Evolutionary conservation across 2,888 invertebrate genomes (phyloP).

Genomic region (Erebia epiphron): DNA sequence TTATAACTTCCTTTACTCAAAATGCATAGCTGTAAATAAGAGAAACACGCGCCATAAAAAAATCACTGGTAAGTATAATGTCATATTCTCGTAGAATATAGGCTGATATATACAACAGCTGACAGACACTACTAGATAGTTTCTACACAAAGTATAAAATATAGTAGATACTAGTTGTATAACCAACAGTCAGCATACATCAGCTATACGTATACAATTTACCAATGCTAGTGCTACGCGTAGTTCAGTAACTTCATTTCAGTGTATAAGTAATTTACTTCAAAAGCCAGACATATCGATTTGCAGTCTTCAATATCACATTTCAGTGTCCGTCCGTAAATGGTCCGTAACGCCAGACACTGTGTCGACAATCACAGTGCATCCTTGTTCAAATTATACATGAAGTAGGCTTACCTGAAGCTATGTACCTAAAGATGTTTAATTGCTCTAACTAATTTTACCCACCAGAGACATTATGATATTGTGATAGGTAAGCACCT

Average conservation of each 20-base stretch:
- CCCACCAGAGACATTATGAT: too few species aligned
- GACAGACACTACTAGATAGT: too few species aligned
- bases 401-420: too few species aligned
- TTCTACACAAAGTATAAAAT: too few species aligned
- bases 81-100: not conserved
- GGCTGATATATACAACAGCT: too few species aligned
- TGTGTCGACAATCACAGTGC: slow-evolving; percentile 19
- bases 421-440: too few species aligned
- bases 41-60: too few species aligned
- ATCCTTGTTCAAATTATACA: slow-evolving; percentile 1
- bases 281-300: slow-evolving; percentile 28
- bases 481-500: too few species aligned
- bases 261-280: slow-evolving; percentile 12
- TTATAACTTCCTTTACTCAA: not conserved
- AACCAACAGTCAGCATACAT: too few species aligned
- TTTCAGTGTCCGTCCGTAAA: slow-evolving; percentile 23
- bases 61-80: not conserved
- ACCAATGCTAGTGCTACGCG: not conserved
- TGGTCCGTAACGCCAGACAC: slow-evolving; percentile 18
- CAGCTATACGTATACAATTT: not conserved
- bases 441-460: too few species aligned
- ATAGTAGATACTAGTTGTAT: too few species aligned
- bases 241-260: slow-evolving; percentile 11
- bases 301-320: slow-evolving; percentile 25
- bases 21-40: not conserved